Conservation (phyloP, 2,113 vertebrate species). For the Egretta garzetta region DNA sequence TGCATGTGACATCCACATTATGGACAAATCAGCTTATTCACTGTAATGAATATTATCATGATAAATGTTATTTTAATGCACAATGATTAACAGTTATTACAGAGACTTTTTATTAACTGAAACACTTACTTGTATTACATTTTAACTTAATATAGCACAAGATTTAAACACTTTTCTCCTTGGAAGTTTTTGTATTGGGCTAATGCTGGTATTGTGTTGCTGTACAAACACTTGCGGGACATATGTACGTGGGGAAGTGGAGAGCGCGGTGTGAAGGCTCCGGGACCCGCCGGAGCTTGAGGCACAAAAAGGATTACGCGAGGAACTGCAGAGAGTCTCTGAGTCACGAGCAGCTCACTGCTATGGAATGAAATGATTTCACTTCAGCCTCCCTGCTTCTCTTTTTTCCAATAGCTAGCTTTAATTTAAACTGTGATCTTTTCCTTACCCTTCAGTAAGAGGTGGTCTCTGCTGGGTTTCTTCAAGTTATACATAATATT, state of each 20-base stretch:
- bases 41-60: constrained; percentile 27
- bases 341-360: background rate
- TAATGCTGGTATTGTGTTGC: constrained; percentile 64
- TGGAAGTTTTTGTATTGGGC: constrained; percentile 29
- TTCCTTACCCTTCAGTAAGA: background rate
- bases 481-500: background rate
- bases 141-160: constrained; percentile 5
- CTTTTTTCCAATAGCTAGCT: background rate
- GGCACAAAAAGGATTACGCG: background rate
- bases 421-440: background rate
- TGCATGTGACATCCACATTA: background rate
- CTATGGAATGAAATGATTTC: background rate
- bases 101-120: constrained; percentile 20
- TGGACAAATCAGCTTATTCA: constrained; percentile 25
- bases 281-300: background rate
- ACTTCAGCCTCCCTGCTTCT: background rate
- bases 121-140: constrained; percentile 25
- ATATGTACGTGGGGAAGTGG: background rate
- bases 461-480: background rate
- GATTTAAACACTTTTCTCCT: background rate
- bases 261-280: background rate
- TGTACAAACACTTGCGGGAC: constrained; percentile 28
- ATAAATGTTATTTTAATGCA: constrained; percentile 33
- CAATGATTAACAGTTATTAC: constrained; percentile 24
- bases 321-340: background rate